Conservation (phyloP, 1,140 invertebrate genomes). For the Spodoptera frugiperda region DNA sequence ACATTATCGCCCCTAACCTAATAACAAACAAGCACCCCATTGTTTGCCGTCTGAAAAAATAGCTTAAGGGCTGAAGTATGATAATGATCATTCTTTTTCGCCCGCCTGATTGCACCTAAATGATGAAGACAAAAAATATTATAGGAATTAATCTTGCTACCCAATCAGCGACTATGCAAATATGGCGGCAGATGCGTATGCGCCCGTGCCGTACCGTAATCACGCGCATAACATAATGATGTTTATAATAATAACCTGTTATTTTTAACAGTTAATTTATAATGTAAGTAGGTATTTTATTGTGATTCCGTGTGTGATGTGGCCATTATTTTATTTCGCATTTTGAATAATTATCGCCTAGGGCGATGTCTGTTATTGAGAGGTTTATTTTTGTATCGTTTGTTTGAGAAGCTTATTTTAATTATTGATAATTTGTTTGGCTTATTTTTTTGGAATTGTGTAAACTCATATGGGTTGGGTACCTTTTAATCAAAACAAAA, state of each 20-base stretch:
- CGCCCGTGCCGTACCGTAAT: constrained; percentile 58
- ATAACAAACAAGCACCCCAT: constrained; percentile 83
- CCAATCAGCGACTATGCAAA: constrained; percentile 83
- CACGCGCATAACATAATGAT: constrained; percentile 47
- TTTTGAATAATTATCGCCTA: constrained; percentile 47
- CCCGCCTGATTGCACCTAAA: constrained; percentile 81
- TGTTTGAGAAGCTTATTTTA: constrained; percentile 45
- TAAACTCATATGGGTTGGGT: background rate
- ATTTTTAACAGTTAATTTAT: constrained; percentile 54
- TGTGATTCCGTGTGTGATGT: constrained; percentile 12
- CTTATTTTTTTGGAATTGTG: constrained; percentile 20
- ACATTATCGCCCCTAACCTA: constrained; percentile 84
- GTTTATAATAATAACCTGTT: constrained; percentile 58
- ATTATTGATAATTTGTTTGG: constrained; percentile 46
- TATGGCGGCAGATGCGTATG: constrained; percentile 74
- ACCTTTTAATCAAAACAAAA: background rate
- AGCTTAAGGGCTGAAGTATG: constrained; percentile 85
- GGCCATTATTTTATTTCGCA: constrained; percentile 40
- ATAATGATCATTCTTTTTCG: constrained; percentile 83
- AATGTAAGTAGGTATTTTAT: constrained; percentile 48
- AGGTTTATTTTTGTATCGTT: constrained; percentile 40
- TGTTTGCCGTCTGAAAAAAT: constrained; percentile 84
- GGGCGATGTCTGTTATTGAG: constrained; percentile 35
- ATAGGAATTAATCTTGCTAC: constrained; percentile 80
- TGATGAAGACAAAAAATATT: constrained; percentile 84